Evolutionary conservation across 2,113 vertebrate genomes (phyloP).

Genomic region (Carassius auratus): DNA sequence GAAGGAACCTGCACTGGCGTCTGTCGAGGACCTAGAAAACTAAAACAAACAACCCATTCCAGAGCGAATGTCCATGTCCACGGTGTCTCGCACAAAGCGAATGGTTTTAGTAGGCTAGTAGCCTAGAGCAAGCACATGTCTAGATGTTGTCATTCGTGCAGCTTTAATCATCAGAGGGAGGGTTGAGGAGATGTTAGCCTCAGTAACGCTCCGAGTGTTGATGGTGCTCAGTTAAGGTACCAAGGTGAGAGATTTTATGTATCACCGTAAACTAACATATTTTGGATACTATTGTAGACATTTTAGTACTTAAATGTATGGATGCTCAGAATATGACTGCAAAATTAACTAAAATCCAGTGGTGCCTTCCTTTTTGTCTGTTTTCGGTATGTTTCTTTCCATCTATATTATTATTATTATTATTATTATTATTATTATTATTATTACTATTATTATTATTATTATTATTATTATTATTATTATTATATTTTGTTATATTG

Average conservation of each 20-base stretch:
- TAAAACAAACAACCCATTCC: slow-evolving; percentile 11
- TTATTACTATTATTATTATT: no score
- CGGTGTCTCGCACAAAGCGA: neutral
- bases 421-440: no score
- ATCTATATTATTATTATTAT: no score
- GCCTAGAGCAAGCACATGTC: slow-evolving; percentile 38
- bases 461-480: no score
- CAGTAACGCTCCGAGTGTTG: neutral
- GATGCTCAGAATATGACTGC: no score
- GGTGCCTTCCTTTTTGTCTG: neutral
- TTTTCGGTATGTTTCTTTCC: neutral
- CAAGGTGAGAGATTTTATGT: neutral
- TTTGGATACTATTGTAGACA: neutral
- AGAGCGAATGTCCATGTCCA: neutral
- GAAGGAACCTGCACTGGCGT: neutral
- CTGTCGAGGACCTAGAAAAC: slow-evolving; percentile 3
- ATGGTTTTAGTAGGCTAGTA: neutral
- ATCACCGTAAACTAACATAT: neutral
- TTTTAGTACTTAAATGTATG: no score
- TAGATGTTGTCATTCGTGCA: slow-evolving; percentile 43
- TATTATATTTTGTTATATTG: no score
- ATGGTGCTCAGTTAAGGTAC: neutral
- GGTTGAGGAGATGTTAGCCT: neutral
- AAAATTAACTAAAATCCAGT: neutral
- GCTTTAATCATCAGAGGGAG: neutral